Conservation (phyloP, 35 echinoderm and acorn worm species). For the Apostichopus japonicus region DNA sequence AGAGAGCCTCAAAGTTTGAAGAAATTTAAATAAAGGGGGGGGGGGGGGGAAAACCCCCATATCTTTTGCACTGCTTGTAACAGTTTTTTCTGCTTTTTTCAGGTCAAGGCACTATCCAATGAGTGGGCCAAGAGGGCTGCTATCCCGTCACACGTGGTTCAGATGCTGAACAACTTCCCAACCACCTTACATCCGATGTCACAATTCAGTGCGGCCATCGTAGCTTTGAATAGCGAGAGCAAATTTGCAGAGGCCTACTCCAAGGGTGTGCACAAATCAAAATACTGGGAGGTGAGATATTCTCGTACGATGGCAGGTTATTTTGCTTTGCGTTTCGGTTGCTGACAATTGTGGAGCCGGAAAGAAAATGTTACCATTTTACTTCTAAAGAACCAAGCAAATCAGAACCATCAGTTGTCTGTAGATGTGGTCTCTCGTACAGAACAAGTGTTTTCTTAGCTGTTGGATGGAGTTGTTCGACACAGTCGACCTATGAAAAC, state of each 20-base stretch:
- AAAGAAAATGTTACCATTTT: constrained; percentile 54
- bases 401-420: too few relatives aligned
- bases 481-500: too few relatives aligned
- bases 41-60: too few relatives aligned
- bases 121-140: constrained; percentile 87
- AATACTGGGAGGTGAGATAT: constrained; percentile 89
- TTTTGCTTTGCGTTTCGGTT: background rate
- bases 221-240: constrained; percentile 94
- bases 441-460: too few relatives aligned
- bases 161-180: constrained; percentile 99
- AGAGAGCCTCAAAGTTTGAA: too few relatives aligned
- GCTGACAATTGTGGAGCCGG: constrained; percentile 84
- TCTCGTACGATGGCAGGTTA: background rate
- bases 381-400: too few relatives aligned
- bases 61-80: too few relatives aligned
- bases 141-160: constrained; percentile 83
- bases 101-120: constrained; percentile 82
- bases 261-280: constrained; percentile 76
- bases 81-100: background rate
- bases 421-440: too few relatives aligned
- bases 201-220: constrained; percentile 97
- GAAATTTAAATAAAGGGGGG: too few relatives aligned
- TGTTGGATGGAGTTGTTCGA: too few relatives aligned
- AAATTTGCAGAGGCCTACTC: constrained; percentile 92
- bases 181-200: constrained; percentile 96